Percentiles rank a stretch among this genome's conserved stretches.
phyloP scores from a whole-genome alignment of 2,113 vertebrate species.

The Poicephalus gulielmi region DNA sequence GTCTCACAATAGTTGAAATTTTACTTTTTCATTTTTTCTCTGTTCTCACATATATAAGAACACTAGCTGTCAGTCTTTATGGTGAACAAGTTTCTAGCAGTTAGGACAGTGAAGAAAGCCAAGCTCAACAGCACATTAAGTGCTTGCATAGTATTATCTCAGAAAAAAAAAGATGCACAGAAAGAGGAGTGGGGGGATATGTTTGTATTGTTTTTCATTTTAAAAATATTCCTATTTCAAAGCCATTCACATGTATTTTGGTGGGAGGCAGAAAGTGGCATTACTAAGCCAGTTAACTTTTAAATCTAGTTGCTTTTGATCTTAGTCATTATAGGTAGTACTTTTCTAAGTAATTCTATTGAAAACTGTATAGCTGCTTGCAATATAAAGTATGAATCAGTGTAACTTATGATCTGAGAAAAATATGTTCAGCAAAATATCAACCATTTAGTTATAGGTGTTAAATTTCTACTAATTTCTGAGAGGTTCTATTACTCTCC shows the following conservation, averaged over 20 bases:
- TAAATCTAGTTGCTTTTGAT: neutral
- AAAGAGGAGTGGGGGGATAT: fast-evolving
- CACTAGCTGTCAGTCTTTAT: neutral
- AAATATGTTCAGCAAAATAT: neutral
- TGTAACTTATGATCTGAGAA: neutral
- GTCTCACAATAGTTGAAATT: neutral
- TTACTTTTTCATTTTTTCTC: neutral
- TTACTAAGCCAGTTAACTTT: neutral
- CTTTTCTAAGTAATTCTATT: neutral
- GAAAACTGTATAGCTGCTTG: neutral
- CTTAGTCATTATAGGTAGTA: neutral
- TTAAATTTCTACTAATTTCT: neutral
- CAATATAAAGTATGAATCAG: neutral
- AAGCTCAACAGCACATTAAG: neutral
- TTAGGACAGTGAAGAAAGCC: neutral
- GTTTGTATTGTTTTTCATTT: neutral
- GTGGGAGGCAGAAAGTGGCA: neutral
- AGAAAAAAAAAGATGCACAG: neutral
- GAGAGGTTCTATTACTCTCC: neutral
- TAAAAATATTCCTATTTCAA: neutral
- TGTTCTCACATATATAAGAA: neutral
- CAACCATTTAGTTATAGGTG: constrained; percentile 21
- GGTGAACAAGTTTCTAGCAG: neutral
- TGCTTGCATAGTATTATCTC: neutral
- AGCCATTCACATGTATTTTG: neutral